phyloP scores from a whole-genome alignment of 1,140 invertebrate genomes.

The Saccostrea echinata region DNA sequence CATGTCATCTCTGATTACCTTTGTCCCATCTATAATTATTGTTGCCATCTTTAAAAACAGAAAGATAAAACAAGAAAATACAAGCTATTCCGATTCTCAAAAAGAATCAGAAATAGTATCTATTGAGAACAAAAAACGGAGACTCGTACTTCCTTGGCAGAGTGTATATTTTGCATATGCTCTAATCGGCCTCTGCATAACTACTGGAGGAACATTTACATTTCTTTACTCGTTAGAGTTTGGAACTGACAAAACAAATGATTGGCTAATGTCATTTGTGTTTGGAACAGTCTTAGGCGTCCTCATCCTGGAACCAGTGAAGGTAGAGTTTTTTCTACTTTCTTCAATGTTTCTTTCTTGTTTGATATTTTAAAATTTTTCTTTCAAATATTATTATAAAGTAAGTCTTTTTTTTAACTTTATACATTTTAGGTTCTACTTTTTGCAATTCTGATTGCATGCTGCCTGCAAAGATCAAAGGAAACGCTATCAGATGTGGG shows the following conservation, averaged over 20 bases:
- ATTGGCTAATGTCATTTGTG: conserved; percentile 52
- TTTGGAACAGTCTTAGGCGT: conserved; percentile 41
- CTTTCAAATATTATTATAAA: not conserved
- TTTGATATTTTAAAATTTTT: not conserved
- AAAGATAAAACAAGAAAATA: not conserved
- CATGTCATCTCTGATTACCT: conserved; percentile 73
- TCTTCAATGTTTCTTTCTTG: not conserved
- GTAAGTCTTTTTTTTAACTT: not conserved
- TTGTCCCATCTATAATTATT: conserved; percentile 61
- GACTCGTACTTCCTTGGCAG: conserved; percentile 49
- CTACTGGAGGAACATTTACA: conserved; percentile 20
- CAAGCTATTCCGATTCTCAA: not conserved
- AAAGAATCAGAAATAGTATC: not conserved
- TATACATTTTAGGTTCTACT: not conserved
- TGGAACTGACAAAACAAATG: conserved; percentile 41
- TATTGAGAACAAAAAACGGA: not conserved
- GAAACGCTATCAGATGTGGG: not conserved
- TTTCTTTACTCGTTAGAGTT: conserved; percentile 54
- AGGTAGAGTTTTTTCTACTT: conserved; percentile 18
- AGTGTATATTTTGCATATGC: conserved; percentile 47
- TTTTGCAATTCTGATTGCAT: not conserved
- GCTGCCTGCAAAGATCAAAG: not conserved
- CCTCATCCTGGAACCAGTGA: conserved; percentile 47
- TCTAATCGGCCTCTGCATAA: conserved; percentile 32
- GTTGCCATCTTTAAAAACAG: conserved; percentile 42